A percentile compares a stretch with the other conserved stretches of the same genome.
Evolutionary conservation across 2,888 invertebrate genomes (phyloP).

Genomic region (Incurvaria masculella): DNA sequence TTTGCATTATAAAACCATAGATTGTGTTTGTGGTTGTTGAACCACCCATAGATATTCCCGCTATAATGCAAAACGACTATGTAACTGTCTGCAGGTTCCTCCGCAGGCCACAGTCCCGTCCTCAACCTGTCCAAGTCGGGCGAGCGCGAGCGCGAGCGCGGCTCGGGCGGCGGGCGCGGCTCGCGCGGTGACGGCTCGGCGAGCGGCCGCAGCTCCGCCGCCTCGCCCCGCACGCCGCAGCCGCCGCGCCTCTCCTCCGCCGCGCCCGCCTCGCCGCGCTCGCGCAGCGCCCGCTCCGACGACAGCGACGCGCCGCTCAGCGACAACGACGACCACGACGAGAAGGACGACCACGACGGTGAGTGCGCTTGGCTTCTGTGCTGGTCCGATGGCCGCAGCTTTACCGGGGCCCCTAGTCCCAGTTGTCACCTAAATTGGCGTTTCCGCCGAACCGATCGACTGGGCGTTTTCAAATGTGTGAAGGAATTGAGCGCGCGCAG

Average conservation of each 20-base stretch:
- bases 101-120: slow-evolving; percentile 89
- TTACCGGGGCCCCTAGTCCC: too few species aligned
- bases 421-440: too few species aligned
- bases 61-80: too few species aligned
- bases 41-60: too few species aligned
- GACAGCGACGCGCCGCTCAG: slow-evolving; percentile 80
- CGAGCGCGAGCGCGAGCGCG: slow-evolving; percentile 73
- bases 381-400: too few species aligned
- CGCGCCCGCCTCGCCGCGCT: slow-evolving; percentile 57
- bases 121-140: slow-evolving; percentile 88
- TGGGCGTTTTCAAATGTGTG: too few species aligned
- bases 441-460: too few species aligned
- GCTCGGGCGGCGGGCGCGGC: slow-evolving; percentile 52
- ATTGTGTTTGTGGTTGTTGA: too few species aligned
- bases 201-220: slow-evolving; percentile 57
- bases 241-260: slow-evolving; percentile 52
- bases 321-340: slow-evolving; percentile 82
- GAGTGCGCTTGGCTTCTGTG: slow-evolving; percentile 20
- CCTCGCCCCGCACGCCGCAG: slow-evolving; percentile 59
- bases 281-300: slow-evolving; percentile 74
- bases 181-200: slow-evolving; percentile 45
- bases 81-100: slow-evolving; percentile 70
- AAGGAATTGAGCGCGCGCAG: too few species aligned
- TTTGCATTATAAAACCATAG: too few species aligned
- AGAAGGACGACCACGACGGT: slow-evolving; percentile 82